Evolutionary conservation across 2,113 vertebrate species (phyloP).

Genomic region (Ursus arctos): DNA sequence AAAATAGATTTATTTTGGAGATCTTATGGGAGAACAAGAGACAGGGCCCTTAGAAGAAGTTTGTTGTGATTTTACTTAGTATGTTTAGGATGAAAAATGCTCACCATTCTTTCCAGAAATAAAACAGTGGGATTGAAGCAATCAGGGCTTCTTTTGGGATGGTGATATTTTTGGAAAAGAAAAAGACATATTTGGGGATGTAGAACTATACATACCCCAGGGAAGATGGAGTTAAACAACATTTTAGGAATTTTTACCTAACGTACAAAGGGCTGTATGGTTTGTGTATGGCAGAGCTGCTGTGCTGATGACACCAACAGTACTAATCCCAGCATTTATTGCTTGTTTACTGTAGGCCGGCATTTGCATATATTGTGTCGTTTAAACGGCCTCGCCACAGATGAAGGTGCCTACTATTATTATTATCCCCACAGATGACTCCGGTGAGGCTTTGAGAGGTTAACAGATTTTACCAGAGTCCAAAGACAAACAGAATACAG

Average conservation of each 20-base stretch:
- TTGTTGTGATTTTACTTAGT: constrained; percentile 61
- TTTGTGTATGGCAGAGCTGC: neutral
- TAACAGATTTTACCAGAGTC: neutral
- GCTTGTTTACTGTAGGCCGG: neutral
- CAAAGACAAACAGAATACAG: neutral
- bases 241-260: neutral
- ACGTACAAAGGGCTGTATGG: neutral
- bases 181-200: neutral
- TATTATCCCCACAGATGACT: neutral
- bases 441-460: neutral
- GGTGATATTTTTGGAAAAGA: constrained; percentile 56
- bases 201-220: neutral
- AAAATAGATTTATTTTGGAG: constrained; percentile 35
- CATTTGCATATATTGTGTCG: neutral
- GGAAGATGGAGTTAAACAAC: neutral
- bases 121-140: constrained; percentile 5
- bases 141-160: neutral
- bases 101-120: constrained; percentile 50
- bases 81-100: constrained; percentile 21
- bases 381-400: neutral
- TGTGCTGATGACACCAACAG: neutral
- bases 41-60: constrained; percentile 14
- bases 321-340: neutral
- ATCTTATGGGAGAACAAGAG: neutral
- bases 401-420: neutral